phyloP scores from a whole-genome alignment of 2,888 invertebrate genomes.

The Orchestes rusci region DNA sequence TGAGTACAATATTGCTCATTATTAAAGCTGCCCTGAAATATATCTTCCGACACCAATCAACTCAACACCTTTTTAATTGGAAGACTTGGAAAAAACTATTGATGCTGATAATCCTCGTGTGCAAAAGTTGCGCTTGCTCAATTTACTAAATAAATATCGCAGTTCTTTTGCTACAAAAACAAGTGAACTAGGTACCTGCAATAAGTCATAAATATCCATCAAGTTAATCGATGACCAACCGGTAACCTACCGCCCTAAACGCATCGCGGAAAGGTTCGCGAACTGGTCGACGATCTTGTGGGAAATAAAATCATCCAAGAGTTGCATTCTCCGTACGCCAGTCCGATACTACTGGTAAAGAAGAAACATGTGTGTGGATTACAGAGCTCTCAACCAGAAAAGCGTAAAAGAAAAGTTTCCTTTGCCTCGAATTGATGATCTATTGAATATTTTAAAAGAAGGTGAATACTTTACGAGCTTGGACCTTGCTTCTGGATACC shows the following conservation, averaged over 20 bases:
- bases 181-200: conserved; percentile 1
- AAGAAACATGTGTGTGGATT: conserved; percentile 26
- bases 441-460: conserved; percentile 25
- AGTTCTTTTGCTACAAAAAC: neutral
- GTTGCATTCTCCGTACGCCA: conserved; percentile 20
- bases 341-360: conserved; percentile 22
- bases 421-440: conserved; percentile 29
- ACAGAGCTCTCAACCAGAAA: conserved; percentile 32
- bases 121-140: neutral
- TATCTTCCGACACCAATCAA: too few relatives aligned
- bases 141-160: neutral
- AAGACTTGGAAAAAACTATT: neutral
- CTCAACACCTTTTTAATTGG: neutral
- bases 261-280: conserved; percentile 21
- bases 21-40: too few relatives aligned
- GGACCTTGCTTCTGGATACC: conserved; percentile 15
- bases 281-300: conserved; percentile 16
- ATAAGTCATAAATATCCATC: conserved; percentile 8
- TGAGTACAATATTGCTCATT: too few relatives aligned
- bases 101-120: neutral
- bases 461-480: conserved; percentile 29
- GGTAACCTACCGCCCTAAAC: conserved; percentile 21
- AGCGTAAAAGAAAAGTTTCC: conserved; percentile 31
- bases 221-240: conserved; percentile 20
- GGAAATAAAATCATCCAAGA: conserved; percentile 17